Conservation (phyloP, 2,888 invertebrate species). For the Drosophila cognata region DNA sequence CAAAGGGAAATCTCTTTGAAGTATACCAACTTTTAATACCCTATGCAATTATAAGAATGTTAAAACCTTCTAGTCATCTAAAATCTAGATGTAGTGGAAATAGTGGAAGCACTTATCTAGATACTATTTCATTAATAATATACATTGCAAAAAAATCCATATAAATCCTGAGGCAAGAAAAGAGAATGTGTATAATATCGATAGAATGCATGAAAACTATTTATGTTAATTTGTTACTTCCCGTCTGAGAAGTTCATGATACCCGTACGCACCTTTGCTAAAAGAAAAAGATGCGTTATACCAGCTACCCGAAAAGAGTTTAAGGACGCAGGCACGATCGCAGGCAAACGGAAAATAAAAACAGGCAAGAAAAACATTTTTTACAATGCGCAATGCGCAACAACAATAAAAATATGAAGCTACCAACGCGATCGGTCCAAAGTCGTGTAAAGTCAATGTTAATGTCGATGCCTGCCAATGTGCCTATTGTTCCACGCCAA, state of each 20-base stretch:
- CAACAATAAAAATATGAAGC: constrained; percentile 82
- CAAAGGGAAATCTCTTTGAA: constrained; percentile 1
- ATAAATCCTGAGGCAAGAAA: not conserved
- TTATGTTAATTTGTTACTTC: not conserved
- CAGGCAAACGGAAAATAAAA: not conserved
- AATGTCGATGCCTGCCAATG: constrained; percentile 74
- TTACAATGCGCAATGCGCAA: constrained; percentile 74
- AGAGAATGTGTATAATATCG: not conserved
- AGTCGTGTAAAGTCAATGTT: constrained; percentile 84
- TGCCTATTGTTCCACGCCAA: constrained; percentile 60
- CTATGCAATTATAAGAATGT: constrained; percentile 10
- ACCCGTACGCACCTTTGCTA: constrained; percentile 16
- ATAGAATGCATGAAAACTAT: not conserved
- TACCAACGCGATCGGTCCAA: constrained; percentile 73
- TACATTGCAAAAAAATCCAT: not conserved
- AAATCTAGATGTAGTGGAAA: not conserved
- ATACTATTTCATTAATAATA: not conserved
- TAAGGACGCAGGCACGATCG: constrained; percentile 77
- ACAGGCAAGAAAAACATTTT: constrained; percentile 51
- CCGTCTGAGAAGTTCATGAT: not conserved
- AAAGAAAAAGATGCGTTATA: constrained; percentile 60
- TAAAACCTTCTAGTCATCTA: not conserved
- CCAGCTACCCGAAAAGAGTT: constrained; percentile 52
- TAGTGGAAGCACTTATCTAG: not conserved
- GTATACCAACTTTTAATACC: constrained; percentile 33